These are phyloP conservation scores for Sylvietta virens DNA, from an alignment of 2,113 vertebrate species.

Conservation along the genomic window DNA sequence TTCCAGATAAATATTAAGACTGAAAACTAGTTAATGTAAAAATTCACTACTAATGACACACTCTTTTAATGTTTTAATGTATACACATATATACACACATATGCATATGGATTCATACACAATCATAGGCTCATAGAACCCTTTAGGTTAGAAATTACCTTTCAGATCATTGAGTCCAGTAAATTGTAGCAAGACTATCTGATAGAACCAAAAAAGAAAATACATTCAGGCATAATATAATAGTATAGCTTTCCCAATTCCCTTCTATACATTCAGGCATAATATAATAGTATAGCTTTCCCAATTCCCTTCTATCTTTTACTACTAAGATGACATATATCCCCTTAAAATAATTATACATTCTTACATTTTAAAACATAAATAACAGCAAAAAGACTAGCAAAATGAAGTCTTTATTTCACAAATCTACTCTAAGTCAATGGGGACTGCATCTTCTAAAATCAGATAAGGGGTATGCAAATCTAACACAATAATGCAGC, in stretches of 20 bases:
- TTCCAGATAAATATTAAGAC: not conserved
- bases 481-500: not conserved
- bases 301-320: not conserved
- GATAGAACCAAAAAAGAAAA: not conserved
- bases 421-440: not conserved
- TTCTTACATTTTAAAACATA: not conserved
- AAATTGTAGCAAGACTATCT: not conserved
- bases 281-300: not conserved
- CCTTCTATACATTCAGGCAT: not conserved
- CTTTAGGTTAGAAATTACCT: not conserved
- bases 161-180: not conserved
- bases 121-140: not conserved
- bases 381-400: not conserved
- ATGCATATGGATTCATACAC: not conserved
- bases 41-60: not conserved
- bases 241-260: not conserved
- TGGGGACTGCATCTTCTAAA: not conserved
- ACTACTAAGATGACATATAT: not conserved
- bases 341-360: not conserved
- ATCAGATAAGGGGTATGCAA: not conserved
- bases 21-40: not conserved
- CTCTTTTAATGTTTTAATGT: not conserved
- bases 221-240: not conserved
- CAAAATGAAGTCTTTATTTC: not conserved
- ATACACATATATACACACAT: accelerated